Base-by-base conservation (phyloP, 2,888 invertebrate genomes). In the Resseliella maxima region DNA sequence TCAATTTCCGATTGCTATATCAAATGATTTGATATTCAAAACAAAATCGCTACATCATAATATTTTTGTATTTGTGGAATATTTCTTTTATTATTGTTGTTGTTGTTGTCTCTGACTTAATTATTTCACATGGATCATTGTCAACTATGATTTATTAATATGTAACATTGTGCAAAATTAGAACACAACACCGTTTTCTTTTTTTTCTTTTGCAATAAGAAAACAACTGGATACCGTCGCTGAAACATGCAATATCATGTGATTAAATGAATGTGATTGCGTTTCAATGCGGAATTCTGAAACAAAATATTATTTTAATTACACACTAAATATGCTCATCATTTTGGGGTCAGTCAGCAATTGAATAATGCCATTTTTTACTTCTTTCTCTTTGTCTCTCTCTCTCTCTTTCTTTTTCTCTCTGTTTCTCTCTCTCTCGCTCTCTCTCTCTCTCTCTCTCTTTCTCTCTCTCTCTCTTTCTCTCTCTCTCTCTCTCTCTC, bases 181-280 rank as follows among this genome's bases (percentile, higher is more conserved):
- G 38, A 83, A 83, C 38, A 83, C 36, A 83, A 83, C 38, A 38
- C 36, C n/a, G n/a, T 83, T 38, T n/a, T n/a, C n/a, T n/a, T n/a
- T n/a, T n/a, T n/a, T n/a, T n/a, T n/a, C n/a, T n/a, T n/a, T 50
- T 18, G 46, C 8, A 50, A 50, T 15, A 50, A 50, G 10, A 64
- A 64, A 27, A 64, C 2, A 27, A 81, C 81, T 8, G 81, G 36
- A 81, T 3, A 36, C 35, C 15, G 81, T 64, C 36, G 35, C 36
- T 36, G 18, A 64, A 64, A 64, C 81, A 27, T 64, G 10, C 1
- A 3, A 59, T 59, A 59, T 59, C 1, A 24, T 59, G 59, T 24
- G 59, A 59, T 50, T 50, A 50, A 50, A 18, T 18, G 59, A 8
- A 59, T 12, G 59, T 59, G 59, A 59, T 59, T 24, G 59, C 59